These are phyloP conservation scores for Solea senegalensis DNA, from an alignment of 2,113 vertebrate species.

Conservation along the genomic window DNA sequence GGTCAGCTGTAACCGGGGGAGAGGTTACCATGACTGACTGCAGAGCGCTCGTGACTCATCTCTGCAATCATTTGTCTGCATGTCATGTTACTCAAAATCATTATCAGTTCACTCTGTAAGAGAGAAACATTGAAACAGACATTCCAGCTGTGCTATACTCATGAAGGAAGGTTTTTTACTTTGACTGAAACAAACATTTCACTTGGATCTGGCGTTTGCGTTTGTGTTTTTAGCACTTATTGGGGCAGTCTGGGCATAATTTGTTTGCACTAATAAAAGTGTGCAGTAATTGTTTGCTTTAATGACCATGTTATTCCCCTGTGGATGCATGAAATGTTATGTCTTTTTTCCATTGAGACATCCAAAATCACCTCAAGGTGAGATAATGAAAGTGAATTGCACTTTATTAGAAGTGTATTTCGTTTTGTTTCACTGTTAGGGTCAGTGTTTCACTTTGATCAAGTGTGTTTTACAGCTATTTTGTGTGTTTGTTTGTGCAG, in stretches of 20 bases:
- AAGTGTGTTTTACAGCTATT: background rate
- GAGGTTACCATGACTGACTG: conserved; percentile 63
- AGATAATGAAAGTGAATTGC: conserved; percentile 49
- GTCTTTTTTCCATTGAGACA: conserved; percentile 57
- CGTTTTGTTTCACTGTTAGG: conserved; percentile 34
- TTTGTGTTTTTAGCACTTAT: conserved; percentile 30
- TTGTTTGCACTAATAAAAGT: conserved; percentile 71
- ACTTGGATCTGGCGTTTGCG: background rate
- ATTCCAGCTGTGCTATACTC: too few species aligned
- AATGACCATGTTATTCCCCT: conserved; percentile 61
- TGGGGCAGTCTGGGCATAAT: conserved; percentile 64
- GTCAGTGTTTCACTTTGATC: conserved; percentile 45
- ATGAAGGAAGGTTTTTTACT: background rate
- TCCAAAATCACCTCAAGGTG: conserved; percentile 55
- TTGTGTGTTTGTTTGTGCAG: conserved; percentile 17
- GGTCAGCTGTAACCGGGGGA: conserved; percentile 65
- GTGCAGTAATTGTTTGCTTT: conserved; percentile 64
- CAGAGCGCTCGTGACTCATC: conserved; percentile 53
- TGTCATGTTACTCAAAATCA: conserved; percentile 32
- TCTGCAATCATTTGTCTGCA: conserved; percentile 59
- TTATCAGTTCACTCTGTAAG: background rate
- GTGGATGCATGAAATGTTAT: conserved; percentile 69
- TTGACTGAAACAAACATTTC: background rate
- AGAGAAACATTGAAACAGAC: background rate
- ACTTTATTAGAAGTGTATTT: conserved; percentile 44